Evolutionary conservation across 2,113 vertebrate genomes (phyloP).

Genomic region (Axis porcinus): DNA sequence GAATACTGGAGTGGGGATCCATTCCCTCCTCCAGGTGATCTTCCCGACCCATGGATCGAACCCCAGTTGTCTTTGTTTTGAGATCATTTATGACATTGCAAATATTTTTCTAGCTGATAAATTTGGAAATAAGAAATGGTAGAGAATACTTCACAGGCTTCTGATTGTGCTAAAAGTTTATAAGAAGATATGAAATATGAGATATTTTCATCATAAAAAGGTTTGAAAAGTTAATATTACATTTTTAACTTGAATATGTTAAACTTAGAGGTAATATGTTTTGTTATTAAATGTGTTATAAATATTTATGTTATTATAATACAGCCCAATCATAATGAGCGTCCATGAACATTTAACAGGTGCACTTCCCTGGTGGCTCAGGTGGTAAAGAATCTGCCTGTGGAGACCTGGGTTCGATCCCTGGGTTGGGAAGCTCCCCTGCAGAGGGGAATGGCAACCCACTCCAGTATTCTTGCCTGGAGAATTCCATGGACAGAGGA

Average conservation of each 20-base stretch:
- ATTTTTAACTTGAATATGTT: background rate
- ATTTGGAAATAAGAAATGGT: background rate
- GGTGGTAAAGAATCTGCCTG: background rate
- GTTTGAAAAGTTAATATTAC: background rate
- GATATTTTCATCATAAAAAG: background rate
- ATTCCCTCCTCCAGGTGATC: background rate
- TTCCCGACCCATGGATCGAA: background rate
- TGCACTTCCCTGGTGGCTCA: background rate
- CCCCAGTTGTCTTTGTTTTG: background rate
- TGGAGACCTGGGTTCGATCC: background rate
- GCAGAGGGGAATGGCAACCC: background rate
- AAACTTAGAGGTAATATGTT: background rate
- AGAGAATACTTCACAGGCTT: background rate
- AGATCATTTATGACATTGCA: background rate
- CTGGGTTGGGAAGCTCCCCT: background rate
- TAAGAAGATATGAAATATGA: background rate
- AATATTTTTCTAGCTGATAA: conserved; percentile 1
- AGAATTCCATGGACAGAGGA: background rate
- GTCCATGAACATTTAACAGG: background rate
- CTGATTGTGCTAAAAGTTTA: background rate
- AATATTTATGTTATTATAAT: background rate
- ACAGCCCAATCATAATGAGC: background rate
- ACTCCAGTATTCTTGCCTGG: background rate
- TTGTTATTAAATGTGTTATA: background rate
- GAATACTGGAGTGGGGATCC: background rate